Evolutionary conservation across 2,888 invertebrate species (phyloP).

Genomic region (Mylabris sibirica): DNA sequence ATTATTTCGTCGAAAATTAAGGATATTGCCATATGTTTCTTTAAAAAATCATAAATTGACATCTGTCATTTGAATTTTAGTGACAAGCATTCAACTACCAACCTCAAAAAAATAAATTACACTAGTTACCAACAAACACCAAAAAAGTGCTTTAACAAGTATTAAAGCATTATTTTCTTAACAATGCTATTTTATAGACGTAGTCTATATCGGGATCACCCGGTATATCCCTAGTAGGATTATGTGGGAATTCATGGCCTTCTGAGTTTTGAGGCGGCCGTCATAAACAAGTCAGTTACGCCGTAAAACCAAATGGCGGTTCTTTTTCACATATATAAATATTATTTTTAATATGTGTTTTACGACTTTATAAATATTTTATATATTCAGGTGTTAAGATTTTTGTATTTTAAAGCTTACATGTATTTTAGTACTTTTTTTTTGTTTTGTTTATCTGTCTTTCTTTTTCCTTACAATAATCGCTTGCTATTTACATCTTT

Average conservation of each 20-base stretch:
- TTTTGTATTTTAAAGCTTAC: constrained; percentile 48
- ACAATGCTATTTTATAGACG: too few relatives aligned
- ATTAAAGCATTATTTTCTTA: too few relatives aligned
- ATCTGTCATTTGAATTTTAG: too few relatives aligned
- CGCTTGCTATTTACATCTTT: constrained; percentile 48
- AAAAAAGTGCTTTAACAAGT: too few relatives aligned
- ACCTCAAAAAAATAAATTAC: too few relatives aligned
- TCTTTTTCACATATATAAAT: constrained; percentile 62
- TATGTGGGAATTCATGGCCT: constrained; percentile 51
- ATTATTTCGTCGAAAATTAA: too few relatives aligned
- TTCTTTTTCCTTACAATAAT: constrained; percentile 46
- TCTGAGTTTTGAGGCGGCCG: constrained; percentile 53
- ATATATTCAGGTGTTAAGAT: constrained; percentile 63
- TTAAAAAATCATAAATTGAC: too few relatives aligned
- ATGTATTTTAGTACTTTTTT: constrained; percentile 24
- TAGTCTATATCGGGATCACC: too few relatives aligned
- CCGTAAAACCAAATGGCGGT: constrained; percentile 59
- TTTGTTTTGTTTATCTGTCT: background rate
- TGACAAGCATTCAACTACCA: too few relatives aligned
- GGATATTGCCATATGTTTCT: too few relatives aligned
- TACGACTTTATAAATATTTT: constrained; percentile 63
- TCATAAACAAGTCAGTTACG: constrained; percentile 60
- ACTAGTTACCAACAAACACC: too few relatives aligned
- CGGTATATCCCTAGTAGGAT: constrained; percentile 33
- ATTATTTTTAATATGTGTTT: constrained; percentile 63